Base-by-base conservation (phyloP, 2,888 invertebrate species). In the Yponomeuta malinellus region DNA sequence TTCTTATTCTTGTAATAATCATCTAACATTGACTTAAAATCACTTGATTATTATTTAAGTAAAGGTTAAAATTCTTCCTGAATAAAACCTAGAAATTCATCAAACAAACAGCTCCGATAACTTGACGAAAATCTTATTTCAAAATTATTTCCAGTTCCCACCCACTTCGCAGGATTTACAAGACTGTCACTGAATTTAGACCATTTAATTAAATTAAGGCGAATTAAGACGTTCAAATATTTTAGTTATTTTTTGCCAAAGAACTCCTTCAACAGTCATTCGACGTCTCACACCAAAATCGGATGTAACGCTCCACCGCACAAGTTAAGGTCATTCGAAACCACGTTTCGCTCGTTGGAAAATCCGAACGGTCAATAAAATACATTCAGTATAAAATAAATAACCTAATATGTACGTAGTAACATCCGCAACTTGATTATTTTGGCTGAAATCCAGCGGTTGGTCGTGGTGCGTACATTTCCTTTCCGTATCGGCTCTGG, bases 401-500 rank as follows among this genome's bases (percentile, higher is more conserved):
- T 83, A 84, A 82, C 78, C 77, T 81, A 81, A 79, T 78, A 82
- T 74, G 81, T 81, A 82, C 75, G 81, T 81, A 77, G 74, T 72
- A 78, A 78, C 77, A 81, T 81, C 79, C 83, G 80, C 84, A 81
- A 82, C 81, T 82, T 81, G 86, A 88, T 89, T 86, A 87, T 87
- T 83, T 88, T 90, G 89, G 90, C 90, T 73, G 71, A 72, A 75
- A 77, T 84, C 90, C 89, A 90, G n/a, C 33, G 52, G 67, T 23
- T 23, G 23, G 23, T 59, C 48, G 67, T 52, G 71, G 71, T 66
- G 9, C 31, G 64, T 85, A 77, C 76, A 78, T 78, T 83, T 80
- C 79, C 78, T 15, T 81, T 78, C 77, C 77, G 79, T 78, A 77
- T 77, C 76, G 77, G 77, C 82, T 81, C 79, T 79, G 76, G 78